Base-by-base conservation (phyloP, 2,797 vertebrate species). In the Myiotriccus ornatus region DNA sequence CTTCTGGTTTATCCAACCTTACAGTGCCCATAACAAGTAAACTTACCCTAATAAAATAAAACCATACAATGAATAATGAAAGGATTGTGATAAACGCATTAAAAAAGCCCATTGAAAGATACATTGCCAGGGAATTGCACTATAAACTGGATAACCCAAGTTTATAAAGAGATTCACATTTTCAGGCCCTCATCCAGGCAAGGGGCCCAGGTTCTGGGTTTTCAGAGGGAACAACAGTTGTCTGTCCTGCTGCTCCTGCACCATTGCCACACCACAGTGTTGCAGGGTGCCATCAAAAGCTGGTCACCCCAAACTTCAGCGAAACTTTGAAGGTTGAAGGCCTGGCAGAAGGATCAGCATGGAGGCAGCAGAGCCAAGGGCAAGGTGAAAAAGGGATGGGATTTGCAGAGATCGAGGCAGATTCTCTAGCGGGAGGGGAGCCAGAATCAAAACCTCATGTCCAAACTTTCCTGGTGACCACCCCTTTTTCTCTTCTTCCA, bases 161-260 rank as follows among this genome's bases (percentile, higher is more conserved):
- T 87, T 94, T 94, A 91, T 95, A 63, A 90, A 92, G 89, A 85
- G 65, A 95, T 90, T 96, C 90, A 73, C 69, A 35, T 97, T 96
- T 92, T 87, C 87, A 84, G 95, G 91, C 91, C 91, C 32, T 70
- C 39, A 78, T 95, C 94, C 95, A 96, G 89, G 57, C 90, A 89
- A 94, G 95, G 55, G 94, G 96, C 95, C 95, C 89, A 90, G 80
- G 60, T 79, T 87, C 49, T 49, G 49, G 43, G 70, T 68, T 94
- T 95, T 64, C 83, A 93, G 43, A 5, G 37, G n/a, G 16, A 91
- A 50, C 93, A 91, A 88, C 63, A 91, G 44, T 53, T 74, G 39
- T 27, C 67, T 84, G 32, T 81, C 63, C 23, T 56, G 39, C 47
- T 67, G 41, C 19, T 95, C 27, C 53, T 27, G 13, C 53, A 53